These are phyloP conservation scores for Clostera curtula DNA, from an alignment of 2,888 invertebrate species.

Conservation along the genomic window DNA sequence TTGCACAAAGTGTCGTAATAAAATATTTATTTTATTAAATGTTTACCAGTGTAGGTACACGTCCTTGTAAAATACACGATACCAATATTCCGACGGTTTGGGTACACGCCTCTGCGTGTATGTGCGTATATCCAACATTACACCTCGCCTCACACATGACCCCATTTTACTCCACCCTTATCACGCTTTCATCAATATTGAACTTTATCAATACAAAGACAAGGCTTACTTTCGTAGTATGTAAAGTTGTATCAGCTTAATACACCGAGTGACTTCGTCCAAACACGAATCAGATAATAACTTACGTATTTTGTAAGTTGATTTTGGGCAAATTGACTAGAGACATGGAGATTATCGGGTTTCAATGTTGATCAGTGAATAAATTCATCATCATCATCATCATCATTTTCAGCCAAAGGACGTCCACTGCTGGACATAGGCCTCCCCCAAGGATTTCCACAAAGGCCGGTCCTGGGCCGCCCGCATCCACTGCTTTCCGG, in stretches of 20 bases:
- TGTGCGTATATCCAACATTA: slow-evolving; percentile 37
- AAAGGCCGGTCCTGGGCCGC: no score
- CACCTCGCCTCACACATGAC: slow-evolving; percentile 58
- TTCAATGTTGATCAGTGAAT: slow-evolving; percentile 31
- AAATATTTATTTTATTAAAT: no score
- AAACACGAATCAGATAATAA: slow-evolving; percentile 51
- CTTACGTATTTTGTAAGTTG: slow-evolving; percentile 51
- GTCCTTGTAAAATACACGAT: slow-evolving; percentile 41
- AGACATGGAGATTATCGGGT: slow-evolving; percentile 39
- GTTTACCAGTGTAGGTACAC: slow-evolving; percentile 28
- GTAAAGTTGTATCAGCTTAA: slow-evolving; percentile 29
- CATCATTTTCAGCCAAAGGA: no score
- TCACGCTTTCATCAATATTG: slow-evolving; percentile 28
- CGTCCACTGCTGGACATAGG: no score
- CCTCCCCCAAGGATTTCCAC: no score
- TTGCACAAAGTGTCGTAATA: no score
- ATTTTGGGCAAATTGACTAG: slow-evolving; percentile 39
- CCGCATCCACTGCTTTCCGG: no score
- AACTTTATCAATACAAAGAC: slow-evolving; percentile 31
- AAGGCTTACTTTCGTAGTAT: slow-evolving; percentile 39
- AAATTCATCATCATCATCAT: no score
- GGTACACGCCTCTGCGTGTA: slow-evolving; percentile 48
- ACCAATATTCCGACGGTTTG: slow-evolving; percentile 54
- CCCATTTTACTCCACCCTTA: slow-evolving; percentile 59
- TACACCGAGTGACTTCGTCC: slow-evolving; percentile 38